Conservation (phyloP, 1,140 invertebrate genomes). For the Bombus waltoni region DNA sequence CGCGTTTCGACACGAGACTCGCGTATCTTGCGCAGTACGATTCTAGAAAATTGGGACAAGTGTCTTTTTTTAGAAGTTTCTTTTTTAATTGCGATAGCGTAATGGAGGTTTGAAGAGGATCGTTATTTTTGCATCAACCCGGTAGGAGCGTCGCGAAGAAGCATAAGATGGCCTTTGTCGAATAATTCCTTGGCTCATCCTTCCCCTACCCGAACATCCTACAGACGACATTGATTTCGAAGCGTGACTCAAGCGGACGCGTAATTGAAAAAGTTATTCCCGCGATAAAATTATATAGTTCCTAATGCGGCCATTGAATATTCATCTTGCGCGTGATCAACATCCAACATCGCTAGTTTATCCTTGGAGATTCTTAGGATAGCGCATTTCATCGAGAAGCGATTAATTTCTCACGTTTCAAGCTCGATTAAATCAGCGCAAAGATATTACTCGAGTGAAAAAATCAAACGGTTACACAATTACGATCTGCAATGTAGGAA, state of each 20-base stretch:
- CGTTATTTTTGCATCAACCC: conserved; percentile 9
- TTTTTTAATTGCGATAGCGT: conserved; percentile 1
- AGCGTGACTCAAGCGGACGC: conserved; percentile 17
- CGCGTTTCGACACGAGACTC: neutral
- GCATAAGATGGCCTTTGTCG: neutral
- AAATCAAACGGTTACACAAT: neutral
- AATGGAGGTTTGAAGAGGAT: neutral
- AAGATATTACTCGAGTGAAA: too few species aligned
- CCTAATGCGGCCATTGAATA: neutral
- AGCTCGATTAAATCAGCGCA: neutral
- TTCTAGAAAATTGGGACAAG: conserved; percentile 8
- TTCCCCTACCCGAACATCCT: neutral
- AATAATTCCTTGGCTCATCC: neutral
- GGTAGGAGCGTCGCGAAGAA: neutral
- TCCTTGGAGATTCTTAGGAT: neutral
- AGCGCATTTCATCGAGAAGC: neutral
- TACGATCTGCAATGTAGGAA: neutral
- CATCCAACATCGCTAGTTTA: neutral
- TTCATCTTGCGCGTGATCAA: neutral
- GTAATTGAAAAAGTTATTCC: neutral
- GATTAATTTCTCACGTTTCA: neutral
- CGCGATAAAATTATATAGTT: neutral
- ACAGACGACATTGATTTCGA: neutral
- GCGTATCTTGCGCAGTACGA: neutral
- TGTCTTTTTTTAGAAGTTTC: conserved; percentile 9